A percentile compares a stretch with the other conserved stretches of the same genome.
Conservation (phyloP, 37 sponge, comb jelly and placozoan species). For the Axinella damicornis region DNA sequence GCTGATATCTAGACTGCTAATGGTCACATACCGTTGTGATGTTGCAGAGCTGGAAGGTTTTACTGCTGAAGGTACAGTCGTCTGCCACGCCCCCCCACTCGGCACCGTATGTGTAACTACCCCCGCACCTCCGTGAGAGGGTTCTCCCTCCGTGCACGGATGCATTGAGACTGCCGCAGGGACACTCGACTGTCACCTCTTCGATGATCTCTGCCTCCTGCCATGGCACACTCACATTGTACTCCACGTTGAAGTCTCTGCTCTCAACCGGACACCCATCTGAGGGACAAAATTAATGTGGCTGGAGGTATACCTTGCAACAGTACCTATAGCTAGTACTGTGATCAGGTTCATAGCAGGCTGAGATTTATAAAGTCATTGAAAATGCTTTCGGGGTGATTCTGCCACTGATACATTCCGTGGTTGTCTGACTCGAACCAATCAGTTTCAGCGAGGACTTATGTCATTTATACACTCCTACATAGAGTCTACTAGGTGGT, state of each 20-base stretch:
- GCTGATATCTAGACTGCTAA: no score
- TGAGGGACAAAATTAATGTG: background rate
- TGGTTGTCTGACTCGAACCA: no score
- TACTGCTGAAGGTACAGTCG: background rate
- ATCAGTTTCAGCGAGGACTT: no score
- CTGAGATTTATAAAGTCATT: no score
- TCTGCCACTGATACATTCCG: no score
- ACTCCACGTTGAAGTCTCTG: background rate
- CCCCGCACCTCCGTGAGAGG: slow-evolving; percentile 39
- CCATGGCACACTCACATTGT: background rate
- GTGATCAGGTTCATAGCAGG: no score
- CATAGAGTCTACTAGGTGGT: no score
- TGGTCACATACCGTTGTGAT: background rate
- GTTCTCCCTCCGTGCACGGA: background rate
- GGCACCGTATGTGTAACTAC: slow-evolving; percentile 37
- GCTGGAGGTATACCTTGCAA: no score
- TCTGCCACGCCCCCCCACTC: slow-evolving; percentile 16
- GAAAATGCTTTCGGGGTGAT: no score
- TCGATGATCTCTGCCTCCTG: background rate
- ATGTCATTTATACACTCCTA: no score
- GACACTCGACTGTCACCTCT: background rate
- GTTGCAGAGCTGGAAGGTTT: background rate
- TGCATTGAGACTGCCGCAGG: background rate
- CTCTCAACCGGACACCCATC: slow-evolving; percentile 1
- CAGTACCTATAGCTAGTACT: no score